Percentiles rank a stretch among this genome's conserved stretches.
phyloP scores from a whole-genome alignment of 2,113 vertebrate species.

The Tauraco erythrolophus region DNA sequence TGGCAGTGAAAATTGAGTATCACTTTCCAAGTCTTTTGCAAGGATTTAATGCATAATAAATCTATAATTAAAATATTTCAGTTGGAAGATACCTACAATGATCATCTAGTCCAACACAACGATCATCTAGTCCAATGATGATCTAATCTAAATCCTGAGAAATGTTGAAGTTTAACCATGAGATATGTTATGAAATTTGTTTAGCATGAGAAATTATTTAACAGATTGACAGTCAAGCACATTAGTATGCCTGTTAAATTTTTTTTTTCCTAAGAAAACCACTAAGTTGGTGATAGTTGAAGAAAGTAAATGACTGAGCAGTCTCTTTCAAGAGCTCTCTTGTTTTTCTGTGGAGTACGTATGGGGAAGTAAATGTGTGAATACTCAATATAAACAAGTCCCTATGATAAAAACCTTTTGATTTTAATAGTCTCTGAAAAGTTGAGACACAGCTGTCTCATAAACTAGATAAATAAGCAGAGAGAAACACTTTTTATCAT shows the following conservation, averaged over 20 bases:
- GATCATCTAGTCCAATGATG: neutral
- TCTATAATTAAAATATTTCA: neutral
- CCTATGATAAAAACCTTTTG: neutral
- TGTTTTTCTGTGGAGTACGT: neutral
- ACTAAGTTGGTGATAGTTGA: neutral
- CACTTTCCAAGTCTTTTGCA: neutral
- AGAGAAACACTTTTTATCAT: neutral
- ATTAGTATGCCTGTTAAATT: neutral
- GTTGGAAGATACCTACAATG: neutral
- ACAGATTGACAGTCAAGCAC: neutral
- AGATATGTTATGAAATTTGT: neutral
- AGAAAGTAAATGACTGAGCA: neutral
- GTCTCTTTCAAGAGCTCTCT: neutral
- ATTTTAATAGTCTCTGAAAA: conserved; percentile 13
- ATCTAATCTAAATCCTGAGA: neutral
- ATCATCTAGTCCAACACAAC: neutral
- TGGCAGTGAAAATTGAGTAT: neutral
- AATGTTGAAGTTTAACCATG: neutral
- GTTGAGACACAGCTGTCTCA: neutral
- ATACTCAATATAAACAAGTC: neutral
- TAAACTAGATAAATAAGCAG: neutral
- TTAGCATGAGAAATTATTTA: neutral
- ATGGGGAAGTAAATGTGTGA: neutral
- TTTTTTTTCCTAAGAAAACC: neutral
- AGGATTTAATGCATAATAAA: neutral